Percentiles rank a stretch among this genome's conserved stretches.
Conservation (phyloP, 2,888 invertebrate genomes). For the Adela reaumurella region DNA sequence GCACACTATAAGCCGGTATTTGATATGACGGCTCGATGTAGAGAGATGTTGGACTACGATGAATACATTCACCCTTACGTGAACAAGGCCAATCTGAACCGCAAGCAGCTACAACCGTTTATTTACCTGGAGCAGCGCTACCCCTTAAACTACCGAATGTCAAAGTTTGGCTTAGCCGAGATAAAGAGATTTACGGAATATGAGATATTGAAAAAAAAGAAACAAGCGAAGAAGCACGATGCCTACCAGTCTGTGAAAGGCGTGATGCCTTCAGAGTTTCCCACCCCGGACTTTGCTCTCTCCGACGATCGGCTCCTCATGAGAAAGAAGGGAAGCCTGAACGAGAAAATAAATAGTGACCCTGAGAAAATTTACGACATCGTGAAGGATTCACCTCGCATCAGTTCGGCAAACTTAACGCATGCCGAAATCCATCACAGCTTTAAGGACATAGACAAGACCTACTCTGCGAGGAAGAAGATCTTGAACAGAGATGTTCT, state of each 20-base stretch:
- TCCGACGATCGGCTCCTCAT: conserved; percentile 15
- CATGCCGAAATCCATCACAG: conserved; percentile 12
- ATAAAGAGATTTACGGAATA: conserved; percentile 9
- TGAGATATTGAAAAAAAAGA: conserved; percentile 9
- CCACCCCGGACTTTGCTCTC: conserved; percentile 19
- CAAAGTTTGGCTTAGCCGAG: conserved; percentile 5
- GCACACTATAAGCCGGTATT: conserved; percentile 10
- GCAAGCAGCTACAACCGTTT: conserved; percentile 15
- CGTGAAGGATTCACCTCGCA: conserved; percentile 13
- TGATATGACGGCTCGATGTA: conserved; percentile 10
- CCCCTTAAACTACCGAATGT: conserved; percentile 8
- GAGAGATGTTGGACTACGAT: conserved; percentile 14
- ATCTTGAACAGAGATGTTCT: conserved; percentile 9
- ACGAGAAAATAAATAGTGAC: conserved; percentile 14
- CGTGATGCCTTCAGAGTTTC: conserved; percentile 9
- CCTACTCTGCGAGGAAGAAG: conserved; percentile 10
- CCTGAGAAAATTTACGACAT: conserved; percentile 20
- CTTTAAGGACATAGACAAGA: conserved; percentile 17
- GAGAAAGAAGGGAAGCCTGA: conserved; percentile 12
- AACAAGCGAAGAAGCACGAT: conserved; percentile 3
- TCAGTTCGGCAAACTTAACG: conserved; percentile 14
- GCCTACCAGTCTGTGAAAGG: conserved; percentile 7
- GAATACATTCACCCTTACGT: conserved; percentile 12
- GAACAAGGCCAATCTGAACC: conserved; percentile 9
- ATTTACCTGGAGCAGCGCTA: conserved; percentile 10